A percentile compares a stretch with the other conserved stretches of the same genome.
These are phyloP conservation scores for Melanotaenia duboulayi DNA, from an alignment of 2,113 vertebrate species.

Conservation along the genomic window DNA sequence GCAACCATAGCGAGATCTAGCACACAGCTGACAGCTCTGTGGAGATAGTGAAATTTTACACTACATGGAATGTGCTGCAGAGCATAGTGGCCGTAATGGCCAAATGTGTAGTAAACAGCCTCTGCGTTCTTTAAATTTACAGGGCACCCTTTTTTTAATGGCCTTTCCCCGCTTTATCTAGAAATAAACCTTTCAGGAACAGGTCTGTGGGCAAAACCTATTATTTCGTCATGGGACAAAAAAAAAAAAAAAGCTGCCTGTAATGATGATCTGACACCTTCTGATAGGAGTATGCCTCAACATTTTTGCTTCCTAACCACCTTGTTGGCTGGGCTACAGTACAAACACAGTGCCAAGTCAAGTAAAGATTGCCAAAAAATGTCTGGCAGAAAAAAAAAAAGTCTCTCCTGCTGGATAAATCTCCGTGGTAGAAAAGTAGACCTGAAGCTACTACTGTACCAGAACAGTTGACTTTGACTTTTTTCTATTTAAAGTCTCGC, in stretches of 20 bases:
- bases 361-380: slow-evolving; percentile 79
- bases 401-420: slow-evolving; percentile 74
- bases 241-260: slow-evolving; percentile 12
- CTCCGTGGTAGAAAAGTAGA: slow-evolving; percentile 70
- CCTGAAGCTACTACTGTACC: slow-evolving; percentile 77
- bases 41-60: slow-evolving; percentile 55
- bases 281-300: slow-evolving; percentile 57
- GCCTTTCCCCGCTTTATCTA: too few species aligned
- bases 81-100: slow-evolving; percentile 30
- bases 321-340: slow-evolving; percentile 68
- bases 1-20: slow-evolving; percentile 62
- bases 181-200: neutral
- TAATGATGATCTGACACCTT: slow-evolving; percentile 52
- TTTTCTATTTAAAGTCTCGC: slow-evolving; percentile 64
- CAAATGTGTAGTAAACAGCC: slow-evolving; percentile 22
- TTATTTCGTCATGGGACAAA: neutral
- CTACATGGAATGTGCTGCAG: slow-evolving; percentile 21
- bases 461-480: slow-evolving; percentile 73
- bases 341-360: slow-evolving; percentile 71
- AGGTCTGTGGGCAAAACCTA: neutral
- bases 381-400: slow-evolving; percentile 71
- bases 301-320: slow-evolving; percentile 70
- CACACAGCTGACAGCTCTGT: slow-evolving; percentile 64
- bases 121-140: slow-evolving; percentile 24
- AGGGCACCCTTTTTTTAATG: slow-evolving; percentile 2